Percentiles rank a stretch among this genome's conserved stretches.
phyloP scores from a whole-genome alignment of 2,113 vertebrate genomes.

The Ammospiza nelsoni region DNA sequence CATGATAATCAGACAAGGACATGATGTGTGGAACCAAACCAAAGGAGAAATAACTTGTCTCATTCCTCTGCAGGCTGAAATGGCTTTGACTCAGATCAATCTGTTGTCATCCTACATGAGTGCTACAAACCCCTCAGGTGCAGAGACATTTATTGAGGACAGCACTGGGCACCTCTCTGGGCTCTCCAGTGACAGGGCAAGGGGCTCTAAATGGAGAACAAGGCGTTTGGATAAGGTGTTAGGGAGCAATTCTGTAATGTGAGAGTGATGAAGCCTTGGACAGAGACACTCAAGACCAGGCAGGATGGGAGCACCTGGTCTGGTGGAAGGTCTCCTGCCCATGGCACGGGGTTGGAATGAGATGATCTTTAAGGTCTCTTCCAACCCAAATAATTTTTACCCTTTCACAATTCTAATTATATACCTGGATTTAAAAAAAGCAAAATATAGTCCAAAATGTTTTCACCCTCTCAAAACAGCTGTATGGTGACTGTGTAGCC shows the following conservation, averaged over 20 bases:
- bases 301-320: not conserved
- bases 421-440: not conserved
- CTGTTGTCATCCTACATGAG: not conserved
- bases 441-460: not conserved
- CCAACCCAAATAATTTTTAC: not conserved
- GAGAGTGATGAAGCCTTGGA: not conserved
- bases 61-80: not conserved
- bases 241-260: not conserved
- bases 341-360: fast-evolving
- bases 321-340: not conserved
- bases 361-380: not conserved
- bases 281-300: not conserved
- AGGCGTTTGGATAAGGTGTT: not conserved
- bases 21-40: not conserved
- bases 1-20: not conserved
- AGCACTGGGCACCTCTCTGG: not conserved
- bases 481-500: not conserved
- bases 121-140: not conserved
- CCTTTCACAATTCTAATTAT: fast-evolving
- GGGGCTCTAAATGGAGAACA: not conserved
- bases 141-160: not conserved
- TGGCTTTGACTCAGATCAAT: not conserved
- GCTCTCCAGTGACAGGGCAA: not conserved
- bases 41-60: not conserved
- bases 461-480: not conserved